Evolutionary conservation across 1,140 invertebrate species (phyloP).

Genomic region (Rhagoletis pomonella): DNA sequence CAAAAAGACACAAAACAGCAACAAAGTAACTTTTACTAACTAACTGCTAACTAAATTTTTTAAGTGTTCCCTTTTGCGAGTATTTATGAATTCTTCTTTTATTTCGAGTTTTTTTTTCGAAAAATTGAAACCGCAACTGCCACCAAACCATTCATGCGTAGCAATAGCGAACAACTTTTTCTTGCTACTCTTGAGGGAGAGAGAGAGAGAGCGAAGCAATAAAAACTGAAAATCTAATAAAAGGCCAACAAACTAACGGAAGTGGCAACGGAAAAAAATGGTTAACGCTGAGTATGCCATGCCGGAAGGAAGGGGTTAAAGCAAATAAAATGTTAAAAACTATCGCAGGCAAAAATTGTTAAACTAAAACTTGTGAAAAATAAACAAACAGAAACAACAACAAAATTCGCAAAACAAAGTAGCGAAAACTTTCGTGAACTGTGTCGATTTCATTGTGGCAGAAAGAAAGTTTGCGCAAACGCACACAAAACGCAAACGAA

Average conservation of each 20-base stretch:
- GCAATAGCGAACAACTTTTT: background rate
- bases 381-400: background rate
- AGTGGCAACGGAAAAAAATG: slow-evolving; percentile 27
- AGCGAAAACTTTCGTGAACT: background rate
- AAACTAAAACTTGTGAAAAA: background rate
- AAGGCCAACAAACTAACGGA: background rate
- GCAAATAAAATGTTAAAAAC: too few species aligned
- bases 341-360: background rate
- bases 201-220: background rate
- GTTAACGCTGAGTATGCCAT: background rate
- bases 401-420: background rate
- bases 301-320: slow-evolving; percentile 6
- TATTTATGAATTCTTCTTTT: background rate
- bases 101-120: too few species aligned
- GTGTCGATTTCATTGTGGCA: slow-evolving; percentile 22
- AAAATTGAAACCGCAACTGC: too few species aligned
- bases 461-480: slow-evolving; percentile 20
- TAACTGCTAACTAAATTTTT: background rate
- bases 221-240: slow-evolving; percentile 37
- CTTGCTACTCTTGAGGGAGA: background rate
- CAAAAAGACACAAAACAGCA: too few species aligned
- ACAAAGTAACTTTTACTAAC: background rate
- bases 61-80: background rate
- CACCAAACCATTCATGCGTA: background rate
- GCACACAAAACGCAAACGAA: background rate